Evolutionary conservation across 2,888 invertebrate species (phyloP).

Genomic region (Drosophila robusta): DNA sequence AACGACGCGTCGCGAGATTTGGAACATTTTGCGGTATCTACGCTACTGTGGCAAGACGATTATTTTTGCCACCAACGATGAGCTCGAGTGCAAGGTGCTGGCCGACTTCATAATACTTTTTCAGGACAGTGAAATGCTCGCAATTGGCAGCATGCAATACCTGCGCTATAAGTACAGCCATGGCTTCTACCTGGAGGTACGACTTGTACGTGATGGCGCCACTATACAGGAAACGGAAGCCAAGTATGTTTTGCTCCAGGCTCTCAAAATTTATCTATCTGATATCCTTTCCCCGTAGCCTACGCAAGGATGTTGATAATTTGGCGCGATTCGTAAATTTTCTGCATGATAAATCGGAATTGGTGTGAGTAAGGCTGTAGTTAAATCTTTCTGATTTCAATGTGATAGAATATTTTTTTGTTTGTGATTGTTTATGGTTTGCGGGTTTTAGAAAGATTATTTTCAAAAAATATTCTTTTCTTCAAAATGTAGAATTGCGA

Average conservation of each 20-base stretch:
- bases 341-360: slow-evolving; percentile 68
- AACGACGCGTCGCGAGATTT: slow-evolving; percentile 91
- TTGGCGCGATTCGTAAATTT: slow-evolving; percentile 71
- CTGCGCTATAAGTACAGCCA: slow-evolving; percentile 90
- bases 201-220: slow-evolving; percentile 68
- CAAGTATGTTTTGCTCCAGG: slow-evolving; percentile 53
- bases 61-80: slow-evolving; percentile 92
- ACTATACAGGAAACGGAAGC: slow-evolving; percentile 62
- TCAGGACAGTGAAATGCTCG: slow-evolving; percentile 91
- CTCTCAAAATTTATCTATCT: background rate
- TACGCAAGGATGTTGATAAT: slow-evolving; percentile 71
- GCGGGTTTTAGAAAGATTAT: no score
- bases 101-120: slow-evolving; percentile 91
- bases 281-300: slow-evolving; percentile 39
- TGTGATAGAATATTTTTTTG: no score
- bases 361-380: slow-evolving; percentile 58
- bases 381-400: background rate
- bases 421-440: no score
- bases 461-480: no score
- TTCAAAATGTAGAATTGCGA: no score
- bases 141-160: slow-evolving; percentile 90
- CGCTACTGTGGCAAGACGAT: slow-evolving; percentile 90
- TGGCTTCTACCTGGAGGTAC: slow-evolving; percentile 84
- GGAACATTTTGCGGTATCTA: slow-evolving; percentile 90
- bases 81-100: slow-evolving; percentile 93